Evolutionary conservation across 2,113 vertebrate genomes (phyloP).

Genomic region (Ellobius talpinus): DNA sequence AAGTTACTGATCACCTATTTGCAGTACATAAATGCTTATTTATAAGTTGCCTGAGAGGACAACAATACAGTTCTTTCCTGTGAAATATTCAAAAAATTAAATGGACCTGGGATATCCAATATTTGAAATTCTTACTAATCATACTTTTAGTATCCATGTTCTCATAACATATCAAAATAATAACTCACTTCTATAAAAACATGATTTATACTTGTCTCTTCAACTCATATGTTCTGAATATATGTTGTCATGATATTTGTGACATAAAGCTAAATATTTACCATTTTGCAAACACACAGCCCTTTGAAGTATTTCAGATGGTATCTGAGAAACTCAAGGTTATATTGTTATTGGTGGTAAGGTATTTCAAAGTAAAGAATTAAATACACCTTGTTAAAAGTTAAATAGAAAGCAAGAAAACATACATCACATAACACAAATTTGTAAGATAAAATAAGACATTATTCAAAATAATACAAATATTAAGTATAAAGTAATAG

Average conservation of each 20-base stretch:
- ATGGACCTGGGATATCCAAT: background rate
- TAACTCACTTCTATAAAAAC: constrained; percentile 2
- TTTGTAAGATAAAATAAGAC: background rate
- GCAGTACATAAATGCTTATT: background rate
- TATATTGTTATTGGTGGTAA: background rate
- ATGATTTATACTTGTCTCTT: background rate
- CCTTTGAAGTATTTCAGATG: background rate
- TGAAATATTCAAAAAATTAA: constrained; percentile 21
- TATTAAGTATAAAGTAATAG: constrained; percentile 25
- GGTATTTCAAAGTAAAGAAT: background rate
- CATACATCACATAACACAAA: background rate
- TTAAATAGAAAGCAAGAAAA: constrained; percentile 51
- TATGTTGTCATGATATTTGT: background rate
- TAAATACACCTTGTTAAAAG: constrained; percentile 42
- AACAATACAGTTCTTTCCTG: constrained; percentile 23
- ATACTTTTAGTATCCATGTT: background rate
- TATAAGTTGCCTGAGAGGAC: background rate
- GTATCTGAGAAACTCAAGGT: background rate
- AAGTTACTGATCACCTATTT: background rate
- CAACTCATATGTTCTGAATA: constrained; percentile 8
- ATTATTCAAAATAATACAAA: constrained; percentile 33
- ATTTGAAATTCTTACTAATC: constrained; percentile 38
- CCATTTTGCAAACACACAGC: background rate
- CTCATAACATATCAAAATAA: constrained; percentile 15
- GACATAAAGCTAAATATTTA: constrained; percentile 40